These are phyloP conservation scores for Nomada hirtipes DNA, from an alignment of 2,888 invertebrate species.

Conservation along the genomic window DNA sequence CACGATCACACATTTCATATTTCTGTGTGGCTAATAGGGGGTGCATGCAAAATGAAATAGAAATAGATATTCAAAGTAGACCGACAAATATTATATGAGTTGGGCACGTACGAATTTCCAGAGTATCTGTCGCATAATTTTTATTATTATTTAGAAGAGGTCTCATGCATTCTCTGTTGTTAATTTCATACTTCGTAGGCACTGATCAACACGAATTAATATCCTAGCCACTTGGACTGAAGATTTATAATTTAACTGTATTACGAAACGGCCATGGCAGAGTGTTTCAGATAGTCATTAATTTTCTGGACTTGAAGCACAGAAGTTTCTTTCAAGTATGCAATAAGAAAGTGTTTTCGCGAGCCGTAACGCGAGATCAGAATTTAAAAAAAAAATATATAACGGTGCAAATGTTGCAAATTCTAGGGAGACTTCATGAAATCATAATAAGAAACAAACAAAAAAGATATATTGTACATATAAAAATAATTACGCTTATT, in stretches of 20 bases:
- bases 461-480: conserved; percentile 81
- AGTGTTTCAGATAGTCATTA: conserved; percentile 57
- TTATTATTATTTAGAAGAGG: conserved; percentile 35
- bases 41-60: conserved; percentile 23
- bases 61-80: conserved; percentile 28
- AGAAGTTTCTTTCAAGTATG: conserved; percentile 62
- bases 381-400: conserved; percentile 47
- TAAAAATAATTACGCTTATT: conserved; percentile 84
- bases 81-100: conserved; percentile 20
- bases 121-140: conserved; percentile 46
- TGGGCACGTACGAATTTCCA: conserved; percentile 37
- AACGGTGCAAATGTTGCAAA: conserved; percentile 74
- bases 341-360: conserved; percentile 70
- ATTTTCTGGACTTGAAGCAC: conserved; percentile 64
- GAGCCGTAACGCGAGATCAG: conserved; percentile 73
- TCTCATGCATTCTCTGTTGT: conserved; percentile 36
- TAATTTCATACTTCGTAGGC: conserved; percentile 37
- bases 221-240: conserved; percentile 39
- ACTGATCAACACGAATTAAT: conserved; percentile 58
- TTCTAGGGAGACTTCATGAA: conserved; percentile 74
- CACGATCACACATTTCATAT: conserved; percentile 35
- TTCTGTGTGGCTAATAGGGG: conserved; percentile 36
- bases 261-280: conserved; percentile 27
- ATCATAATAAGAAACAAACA: conserved; percentile 75
- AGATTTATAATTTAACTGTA: conserved; percentile 44